Percentiles rank a stretch among this genome's conserved stretches.
phyloP scores from a whole-genome alignment of 2,888 invertebrate genomes.

The Tromatobia lineatoria region DNA sequence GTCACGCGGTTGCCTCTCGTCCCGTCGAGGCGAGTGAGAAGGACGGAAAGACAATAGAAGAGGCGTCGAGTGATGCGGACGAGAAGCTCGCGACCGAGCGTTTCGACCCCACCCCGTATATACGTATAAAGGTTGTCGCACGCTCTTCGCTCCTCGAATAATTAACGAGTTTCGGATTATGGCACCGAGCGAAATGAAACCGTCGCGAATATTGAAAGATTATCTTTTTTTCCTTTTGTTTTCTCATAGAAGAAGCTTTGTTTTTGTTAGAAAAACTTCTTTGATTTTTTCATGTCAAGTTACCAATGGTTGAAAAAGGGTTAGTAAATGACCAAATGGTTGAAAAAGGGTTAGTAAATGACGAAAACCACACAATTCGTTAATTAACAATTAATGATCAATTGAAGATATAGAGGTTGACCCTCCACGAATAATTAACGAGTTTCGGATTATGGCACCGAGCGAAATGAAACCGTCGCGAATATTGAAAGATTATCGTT shows the following conservation, averaged over 20 bases:
- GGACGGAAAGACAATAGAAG: conserved; percentile 4
- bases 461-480: background rate
- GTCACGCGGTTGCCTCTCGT: conserved; percentile 44
- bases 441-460: background rate
- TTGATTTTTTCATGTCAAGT: too few relatives aligned
- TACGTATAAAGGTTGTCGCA: background rate
- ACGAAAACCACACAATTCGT: too few relatives aligned
- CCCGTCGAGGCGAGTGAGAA: background rate
- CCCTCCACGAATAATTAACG: background rate
- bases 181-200: background rate
- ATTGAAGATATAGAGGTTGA: too few relatives aligned
- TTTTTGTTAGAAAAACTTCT: too few relatives aligned
- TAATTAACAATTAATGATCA: too few relatives aligned
- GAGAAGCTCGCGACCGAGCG: conserved; percentile 29
- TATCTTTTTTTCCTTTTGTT: background rate
- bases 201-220: background rate
- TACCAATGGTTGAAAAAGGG: too few relatives aligned
- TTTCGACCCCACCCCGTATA: conserved; percentile 23
- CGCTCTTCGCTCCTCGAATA: background rate
- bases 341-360: too few relatives aligned
- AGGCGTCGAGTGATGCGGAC: conserved; percentile 19
- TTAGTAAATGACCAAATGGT: too few relatives aligned
- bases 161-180: conserved; percentile 4
- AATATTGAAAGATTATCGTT: background rate
- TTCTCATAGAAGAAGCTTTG: too few relatives aligned